phyloP scores from a whole-genome alignment of 2,797 vertebrate genomes.

The Cuculus canorus region DNA sequence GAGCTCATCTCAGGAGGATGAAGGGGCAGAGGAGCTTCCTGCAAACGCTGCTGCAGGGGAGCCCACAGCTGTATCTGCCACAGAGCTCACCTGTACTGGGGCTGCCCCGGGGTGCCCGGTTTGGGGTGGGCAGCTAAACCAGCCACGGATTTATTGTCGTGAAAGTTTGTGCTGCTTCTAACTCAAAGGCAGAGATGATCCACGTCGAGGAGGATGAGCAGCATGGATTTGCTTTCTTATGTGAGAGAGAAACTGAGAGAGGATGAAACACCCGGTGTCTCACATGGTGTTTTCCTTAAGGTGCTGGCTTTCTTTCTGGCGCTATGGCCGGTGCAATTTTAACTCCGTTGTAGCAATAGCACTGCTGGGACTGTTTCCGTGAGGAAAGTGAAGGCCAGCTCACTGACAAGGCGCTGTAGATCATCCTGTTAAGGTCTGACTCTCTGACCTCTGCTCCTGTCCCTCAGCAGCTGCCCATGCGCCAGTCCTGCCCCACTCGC shows the following conservation, averaged over 20 bases:
- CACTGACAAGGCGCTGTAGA: not conserved
- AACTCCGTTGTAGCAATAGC: not conserved
- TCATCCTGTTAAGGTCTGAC: not conserved
- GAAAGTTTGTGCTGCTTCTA: not conserved
- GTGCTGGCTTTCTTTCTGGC: not conserved
- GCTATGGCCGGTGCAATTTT: not conserved
- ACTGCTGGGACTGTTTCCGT: not conserved
- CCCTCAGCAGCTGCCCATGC: not conserved
- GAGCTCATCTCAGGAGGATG: not conserved
- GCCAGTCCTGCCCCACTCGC: not conserved
- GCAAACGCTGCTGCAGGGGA: not conserved
- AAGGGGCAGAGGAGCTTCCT: not conserved
- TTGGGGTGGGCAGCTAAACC: not conserved
- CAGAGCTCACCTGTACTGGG: not conserved
- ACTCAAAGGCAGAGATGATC: not conserved
- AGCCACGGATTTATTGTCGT: not conserved
- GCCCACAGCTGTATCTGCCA: accelerated
- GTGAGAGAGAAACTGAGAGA: not conserved
- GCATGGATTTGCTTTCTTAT: not conserved
- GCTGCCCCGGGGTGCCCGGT: not conserved
- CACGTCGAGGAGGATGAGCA: not conserved
- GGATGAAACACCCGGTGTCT: not conserved
- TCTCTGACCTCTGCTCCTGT: not conserved
- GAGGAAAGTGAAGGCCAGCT: not conserved
- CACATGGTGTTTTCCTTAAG: not conserved